phyloP scores from a whole-genome alignment of 2,888 invertebrate genomes.

The Polydrusus tereticollis region DNA sequence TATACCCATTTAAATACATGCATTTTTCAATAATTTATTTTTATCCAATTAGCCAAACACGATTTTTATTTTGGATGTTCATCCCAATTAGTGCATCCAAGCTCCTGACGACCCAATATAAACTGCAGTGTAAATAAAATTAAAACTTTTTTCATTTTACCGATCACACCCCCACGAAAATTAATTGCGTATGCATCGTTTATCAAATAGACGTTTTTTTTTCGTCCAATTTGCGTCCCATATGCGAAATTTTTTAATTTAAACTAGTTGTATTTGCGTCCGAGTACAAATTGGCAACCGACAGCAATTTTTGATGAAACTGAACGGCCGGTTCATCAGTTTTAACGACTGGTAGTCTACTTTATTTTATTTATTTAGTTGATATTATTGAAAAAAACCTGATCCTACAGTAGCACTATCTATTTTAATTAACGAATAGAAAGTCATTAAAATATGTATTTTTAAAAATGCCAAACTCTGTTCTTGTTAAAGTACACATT shows the following conservation, averaged over 20 bases:
- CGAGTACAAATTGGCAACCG: conserved; percentile 49
- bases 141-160: conserved; percentile 49
- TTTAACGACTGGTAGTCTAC: conserved; percentile 26
- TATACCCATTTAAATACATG: not conserved
- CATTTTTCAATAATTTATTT: conserved; percentile 6
- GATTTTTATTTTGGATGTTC: conserved; percentile 26
- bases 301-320: conserved; percentile 46
- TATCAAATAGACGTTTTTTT: conserved; percentile 48
- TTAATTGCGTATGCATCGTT: conserved; percentile 50
- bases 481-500: too few relatives aligned
- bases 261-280: conserved; percentile 49
- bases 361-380: conserved; percentile 34
- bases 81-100: conserved; percentile 46
- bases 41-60: conserved; percentile 25
- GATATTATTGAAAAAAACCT: conserved; percentile 20
- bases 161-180: conserved; percentile 46
- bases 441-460: not conserved
- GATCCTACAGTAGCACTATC: not conserved
- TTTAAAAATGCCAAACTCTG: too few relatives aligned
- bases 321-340: conserved; percentile 32
- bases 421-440: not conserved
- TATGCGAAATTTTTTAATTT: conserved; percentile 48
- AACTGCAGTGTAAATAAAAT: conserved; percentile 50
- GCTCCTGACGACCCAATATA: conserved; percentile 34
- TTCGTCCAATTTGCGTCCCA: conserved; percentile 48